A percentile compares a stretch with the other conserved stretches of the same genome.
Evolutionary conservation across 2,113 vertebrate genomes (phyloP).

Genomic region (Saguinus midas): DNA sequence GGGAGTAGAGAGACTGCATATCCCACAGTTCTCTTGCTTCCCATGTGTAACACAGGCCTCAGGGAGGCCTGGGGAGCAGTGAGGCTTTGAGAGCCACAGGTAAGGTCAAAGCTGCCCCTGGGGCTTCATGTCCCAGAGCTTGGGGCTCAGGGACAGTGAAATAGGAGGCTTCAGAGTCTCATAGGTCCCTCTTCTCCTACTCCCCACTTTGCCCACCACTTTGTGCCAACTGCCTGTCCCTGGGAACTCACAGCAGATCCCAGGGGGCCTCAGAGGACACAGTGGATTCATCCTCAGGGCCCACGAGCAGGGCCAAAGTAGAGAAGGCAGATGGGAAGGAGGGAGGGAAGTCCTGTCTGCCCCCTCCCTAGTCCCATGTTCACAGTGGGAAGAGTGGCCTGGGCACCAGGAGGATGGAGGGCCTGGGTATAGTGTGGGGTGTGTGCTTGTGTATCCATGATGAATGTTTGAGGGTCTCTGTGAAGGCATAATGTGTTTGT

Average conservation of each 20-base stretch:
- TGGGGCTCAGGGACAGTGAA: not conserved
- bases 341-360: not conserved
- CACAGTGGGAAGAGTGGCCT: not conserved
- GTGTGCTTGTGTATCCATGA: not conserved
- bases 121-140: not conserved
- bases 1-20: not conserved
- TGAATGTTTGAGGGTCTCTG: not conserved
- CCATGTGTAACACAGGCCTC: not conserved
- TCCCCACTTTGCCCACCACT: not conserved
- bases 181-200: not conserved
- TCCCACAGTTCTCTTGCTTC: not conserved
- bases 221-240: not conserved
- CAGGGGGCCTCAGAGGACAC: not conserved
- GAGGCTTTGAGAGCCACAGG: not conserved
- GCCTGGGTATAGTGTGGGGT: not conserved
- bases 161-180: conserved; percentile 19
- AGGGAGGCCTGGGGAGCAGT: not conserved
- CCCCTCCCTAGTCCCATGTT: not conserved
- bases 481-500: not conserved
- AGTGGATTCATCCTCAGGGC: not conserved
- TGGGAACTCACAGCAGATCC: not conserved
- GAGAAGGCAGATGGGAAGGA: not conserved
- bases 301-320: not conserved
- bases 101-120: not conserved
- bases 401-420: not conserved